A percentile compares a stretch with the other conserved stretches of the same genome.
Evolutionary conservation across 2,888 invertebrate genomes (phyloP).

Genomic region (Nomada ruficornis): DNA sequence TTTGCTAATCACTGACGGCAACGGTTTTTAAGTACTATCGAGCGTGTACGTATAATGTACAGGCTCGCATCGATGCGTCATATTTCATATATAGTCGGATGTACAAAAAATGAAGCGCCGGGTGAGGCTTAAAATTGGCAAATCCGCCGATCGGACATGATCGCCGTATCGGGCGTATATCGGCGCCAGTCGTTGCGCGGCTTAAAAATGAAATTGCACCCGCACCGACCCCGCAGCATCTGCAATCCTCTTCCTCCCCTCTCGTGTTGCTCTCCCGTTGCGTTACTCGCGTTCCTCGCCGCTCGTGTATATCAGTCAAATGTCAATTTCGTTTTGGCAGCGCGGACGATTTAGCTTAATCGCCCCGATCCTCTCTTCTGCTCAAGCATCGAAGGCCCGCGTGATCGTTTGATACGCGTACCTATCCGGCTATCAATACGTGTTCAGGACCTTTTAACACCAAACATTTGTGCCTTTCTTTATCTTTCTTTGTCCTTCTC

Average conservation of each 20-base stretch:
- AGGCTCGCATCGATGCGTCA: constrained; percentile 66
- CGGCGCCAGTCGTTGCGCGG: constrained; percentile 73
- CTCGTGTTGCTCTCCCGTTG: constrained; percentile 1
- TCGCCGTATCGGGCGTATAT: constrained; percentile 79
- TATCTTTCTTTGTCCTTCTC: no score
- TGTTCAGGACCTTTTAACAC: constrained; percentile 47
- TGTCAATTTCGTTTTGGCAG: constrained; percentile 78
- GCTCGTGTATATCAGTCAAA: constrained; percentile 64
- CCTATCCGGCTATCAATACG: constrained; percentile 35
- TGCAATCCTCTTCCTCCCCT: constrained; percentile 27
- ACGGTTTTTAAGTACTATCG: constrained; percentile 75
- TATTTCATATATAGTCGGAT: constrained; percentile 66
- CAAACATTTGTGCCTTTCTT: background rate
- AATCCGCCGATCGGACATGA: constrained; percentile 83
- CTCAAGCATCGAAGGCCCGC: constrained; percentile 66
- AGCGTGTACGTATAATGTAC: constrained; percentile 67
- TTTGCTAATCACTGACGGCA: constrained; percentile 78
- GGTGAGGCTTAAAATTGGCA: constrained; percentile 83
- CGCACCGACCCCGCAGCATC: constrained; percentile 59
- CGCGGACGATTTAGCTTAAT: constrained; percentile 71
- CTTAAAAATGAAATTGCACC: constrained; percentile 80
- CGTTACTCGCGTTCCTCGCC: constrained; percentile 30
- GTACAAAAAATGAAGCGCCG: constrained; percentile 65
- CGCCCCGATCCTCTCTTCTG: constrained; percentile 70
- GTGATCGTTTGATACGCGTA: constrained; percentile 62